Evolutionary conservation across 2,888 invertebrate species (phyloP), one percentile per base, ranked within the genome.

Genomic region (Hypsopygia costalis): DNA sequence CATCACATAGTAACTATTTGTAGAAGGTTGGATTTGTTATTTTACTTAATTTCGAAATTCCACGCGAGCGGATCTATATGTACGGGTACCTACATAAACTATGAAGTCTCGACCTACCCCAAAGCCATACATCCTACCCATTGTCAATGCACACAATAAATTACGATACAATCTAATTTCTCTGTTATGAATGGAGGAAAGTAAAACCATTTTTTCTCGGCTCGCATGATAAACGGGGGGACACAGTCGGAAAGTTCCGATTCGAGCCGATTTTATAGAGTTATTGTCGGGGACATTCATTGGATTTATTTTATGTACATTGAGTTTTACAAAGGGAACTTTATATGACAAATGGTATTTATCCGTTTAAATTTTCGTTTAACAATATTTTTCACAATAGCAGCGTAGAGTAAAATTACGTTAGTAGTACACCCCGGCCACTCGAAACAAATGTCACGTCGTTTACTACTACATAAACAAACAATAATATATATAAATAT

Each of bases 241-340:
- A n/a, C n/a, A 43, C 45, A 48, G 34, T 43, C 33, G 42, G 43
- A 33, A 41, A 47, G 40, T 34, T 36, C 32, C 42, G 35, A 40
- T 41, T 31, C 34, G 27, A 22, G 30, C 41, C 41, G 36, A 34
- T 25, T 51, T 46, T 53, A 63, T 61, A 58, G 62, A 64, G 62
- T 66, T 62, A 62, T 64, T 62, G 57, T 51, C 41, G 44, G 49
- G 41, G 38, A 47, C 48, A 43, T 11, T 11, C 5, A 52, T 50
- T 46, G 56, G 47, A 55, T 62, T 54, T 59, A 59, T 65, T 63
- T 65, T 51, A 59, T 54, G 51, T 43, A 49, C 44, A 44, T 44
- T 43, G 53, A 25, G 16, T 45, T 55, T 53, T 36, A 47, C 49
- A 47, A 47, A 52, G 46, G 51, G 49, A 25, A 25, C 5, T 25